Evolutionary conservation across 2,797 vertebrate genomes (phyloP), one percentile per base, ranked within the genome.

Genomic region (Parambassis ranga): DNA sequence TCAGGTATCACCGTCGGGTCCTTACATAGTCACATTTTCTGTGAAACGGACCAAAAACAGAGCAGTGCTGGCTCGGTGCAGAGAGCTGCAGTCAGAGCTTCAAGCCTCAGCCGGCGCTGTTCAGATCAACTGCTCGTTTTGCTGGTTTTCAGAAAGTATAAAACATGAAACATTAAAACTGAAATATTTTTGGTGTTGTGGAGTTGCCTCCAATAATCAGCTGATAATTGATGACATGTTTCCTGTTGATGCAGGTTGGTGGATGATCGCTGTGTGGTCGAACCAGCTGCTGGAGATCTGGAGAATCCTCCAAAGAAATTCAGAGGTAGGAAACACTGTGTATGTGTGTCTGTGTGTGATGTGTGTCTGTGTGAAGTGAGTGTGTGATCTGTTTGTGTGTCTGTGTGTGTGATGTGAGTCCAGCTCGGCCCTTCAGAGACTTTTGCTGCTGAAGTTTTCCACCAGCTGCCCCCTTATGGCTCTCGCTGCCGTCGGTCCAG

Each of bases 291-390:
- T 0, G 97, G 97, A 6, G 96, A 98, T 88, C 81, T 98, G 85
- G 97, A 98, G 44, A 97, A 94, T 58, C 97, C 97, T 0, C 97
- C 97, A 4, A 99, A 99, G 90, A 99, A 99, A 72, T 99, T 99
- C 81, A 92, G 97, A 95, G 97, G 97, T 98, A 83, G 48, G 78
- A 2, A 7, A 1, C 23, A 28, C n/a, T 24, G 6, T 57, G 27
- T 48, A 15, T 47, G 51, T 50, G 23, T 42, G n/a, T 26, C 1
- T 28, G 14, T 9, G 18, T 28, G 19, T 30, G n/a, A n/a, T 6
- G 26, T 1, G 10, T 23, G 11, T 0, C 6, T 24, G 13, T 37
- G 27, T 46, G 42, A 37, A 43, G 26, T 47, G 4, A 35, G 22
- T 9, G 13, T 50, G 31, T 18, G 16, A n/a, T n/a, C n/a, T 33